Evolutionary conservation across 2,888 invertebrate genomes (phyloP).

Genomic region (Eueremaeus valkanovi): DNA sequence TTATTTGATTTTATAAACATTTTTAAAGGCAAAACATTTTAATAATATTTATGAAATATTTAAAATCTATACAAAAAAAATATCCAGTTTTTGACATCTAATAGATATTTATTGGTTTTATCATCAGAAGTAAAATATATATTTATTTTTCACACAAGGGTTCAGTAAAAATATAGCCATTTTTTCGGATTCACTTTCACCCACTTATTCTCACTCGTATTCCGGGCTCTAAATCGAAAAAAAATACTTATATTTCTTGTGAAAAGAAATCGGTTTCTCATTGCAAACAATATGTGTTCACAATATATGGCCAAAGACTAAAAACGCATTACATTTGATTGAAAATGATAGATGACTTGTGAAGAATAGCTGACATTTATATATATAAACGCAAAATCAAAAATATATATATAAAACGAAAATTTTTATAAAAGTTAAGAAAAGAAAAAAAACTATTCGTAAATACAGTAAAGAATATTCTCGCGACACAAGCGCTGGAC

Average conservation of each 20-base stretch:
- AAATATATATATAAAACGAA: too few relatives aligned
- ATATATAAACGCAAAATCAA: too few relatives aligned
- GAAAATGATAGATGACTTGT: slow-evolving; percentile 27
- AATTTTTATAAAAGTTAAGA: slow-evolving; percentile 13
- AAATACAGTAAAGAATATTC: background rate
- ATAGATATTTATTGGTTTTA: slow-evolving; percentile 6
- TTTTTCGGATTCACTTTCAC: too few relatives aligned
- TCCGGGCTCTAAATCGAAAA: too few relatives aligned
- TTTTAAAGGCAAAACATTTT: background rate
- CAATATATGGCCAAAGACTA: background rate
- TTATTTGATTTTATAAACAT: too few relatives aligned
- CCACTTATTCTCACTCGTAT: too few relatives aligned
- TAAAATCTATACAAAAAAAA: background rate
- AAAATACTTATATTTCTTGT: too few relatives aligned
- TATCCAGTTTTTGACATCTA: background rate
- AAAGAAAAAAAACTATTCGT: too few relatives aligned
- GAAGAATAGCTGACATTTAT: slow-evolving; percentile 15
- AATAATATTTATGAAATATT: background rate
- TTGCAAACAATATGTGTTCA: background rate
- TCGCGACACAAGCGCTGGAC: background rate
- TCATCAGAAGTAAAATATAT: background rate
- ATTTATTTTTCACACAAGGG: background rate
- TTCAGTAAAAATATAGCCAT: background rate
- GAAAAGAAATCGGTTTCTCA: background rate
- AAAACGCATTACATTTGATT: slow-evolving; percentile 17